Evolutionary conservation across 1,140 invertebrate species (phyloP), one percentile per base, ranked within the genome.

Genomic region (Pseudoatta argentina): DNA sequence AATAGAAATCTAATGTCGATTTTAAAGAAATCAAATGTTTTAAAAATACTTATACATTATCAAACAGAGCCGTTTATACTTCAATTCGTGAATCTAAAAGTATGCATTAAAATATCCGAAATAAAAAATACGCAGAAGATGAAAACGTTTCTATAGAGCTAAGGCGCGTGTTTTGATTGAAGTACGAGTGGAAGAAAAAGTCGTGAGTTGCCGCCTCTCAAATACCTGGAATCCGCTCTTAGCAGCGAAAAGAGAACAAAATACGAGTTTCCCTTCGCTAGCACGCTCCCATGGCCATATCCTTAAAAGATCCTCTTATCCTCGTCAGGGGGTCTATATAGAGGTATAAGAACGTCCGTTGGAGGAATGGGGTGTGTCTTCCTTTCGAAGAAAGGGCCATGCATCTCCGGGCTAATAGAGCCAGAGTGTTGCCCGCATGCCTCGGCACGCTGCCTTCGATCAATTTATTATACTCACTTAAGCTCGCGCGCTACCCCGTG

Each of bases 401-500:
- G 89, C 87, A 91, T 92, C 88, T 91, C 75, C 71, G 27, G 53
- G 87, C 86, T 92, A 91, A 91, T 91, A 91, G 88, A 91, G 73
- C 87, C 69, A 16, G 85, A 91, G 89, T 86, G 91, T 91, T 90
- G 83, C 91, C 91, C 87, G 89, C 91, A 89, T 91, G 82, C 90
- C 81, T 82, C 75, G 79, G 77, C 91, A 85, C 81, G 66, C 72
- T 71, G 67, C 81, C 91, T 91, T 86, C 86, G 89, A 91, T 92
- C 88, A 91, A 92, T 92, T 92, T 91, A 92, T 91, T 91, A 91
- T 85, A 86, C 91, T 90, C 86, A 69, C 87, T 89, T 91, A 92
- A 89, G 77, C 86, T 78, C 83, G 53, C 83, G 53, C 66, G 63
- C 64, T 72, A 77, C 71, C 59, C 27, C n/a, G 67, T 64, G 55